These are phyloP conservation scores for Paracentrotus lividus DNA, from an alignment of 53 echinoderm and acorn worm genomes.

Conservation along the genomic window DNA sequence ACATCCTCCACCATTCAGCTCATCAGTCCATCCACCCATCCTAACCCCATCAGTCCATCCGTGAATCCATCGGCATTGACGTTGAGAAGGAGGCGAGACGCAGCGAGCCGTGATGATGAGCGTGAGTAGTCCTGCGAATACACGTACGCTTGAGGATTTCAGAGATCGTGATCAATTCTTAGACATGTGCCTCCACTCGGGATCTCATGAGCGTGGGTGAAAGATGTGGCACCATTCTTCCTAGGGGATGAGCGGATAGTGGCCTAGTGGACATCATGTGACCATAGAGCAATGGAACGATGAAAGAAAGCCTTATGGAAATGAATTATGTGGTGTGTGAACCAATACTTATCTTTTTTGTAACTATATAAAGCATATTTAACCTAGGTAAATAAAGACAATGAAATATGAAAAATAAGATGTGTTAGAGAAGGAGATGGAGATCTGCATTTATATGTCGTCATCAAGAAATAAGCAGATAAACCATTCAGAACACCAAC, in stretches of 20 bases:
- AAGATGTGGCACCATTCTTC: conserved; percentile 39
- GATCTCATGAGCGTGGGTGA: background rate
- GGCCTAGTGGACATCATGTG: conserved; percentile 30
- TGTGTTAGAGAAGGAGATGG: no score
- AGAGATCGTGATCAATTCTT: conserved; percentile 46
- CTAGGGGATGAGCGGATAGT: background rate
- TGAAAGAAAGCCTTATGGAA: conserved; percentile 46
- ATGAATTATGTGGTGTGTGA: conserved; percentile 45
- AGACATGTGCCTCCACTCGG: conserved; percentile 32
- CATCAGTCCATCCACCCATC: conserved; percentile 35
- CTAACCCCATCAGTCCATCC: conserved; percentile 35
- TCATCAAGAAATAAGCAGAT: background rate
- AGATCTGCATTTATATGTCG: background rate
- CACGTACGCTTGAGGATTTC: background rate
- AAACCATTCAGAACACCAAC: background rate
- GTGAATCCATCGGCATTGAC: background rate
- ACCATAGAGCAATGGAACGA: conserved; percentile 10
- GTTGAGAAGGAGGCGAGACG: conserved; percentile 11
- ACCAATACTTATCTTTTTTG: conserved; percentile 53
- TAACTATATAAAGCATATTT: conserved; percentile 13
- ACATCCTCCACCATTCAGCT: background rate
- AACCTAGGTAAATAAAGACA: conserved; percentile 40
- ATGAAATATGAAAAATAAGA: background rate
- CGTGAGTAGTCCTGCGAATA: conserved; percentile 37
- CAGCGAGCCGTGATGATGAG: conserved; percentile 29